Evolutionary conservation across 2,888 invertebrate species (phyloP).

Genomic region (Zygothrica quintamaculata): DNA sequence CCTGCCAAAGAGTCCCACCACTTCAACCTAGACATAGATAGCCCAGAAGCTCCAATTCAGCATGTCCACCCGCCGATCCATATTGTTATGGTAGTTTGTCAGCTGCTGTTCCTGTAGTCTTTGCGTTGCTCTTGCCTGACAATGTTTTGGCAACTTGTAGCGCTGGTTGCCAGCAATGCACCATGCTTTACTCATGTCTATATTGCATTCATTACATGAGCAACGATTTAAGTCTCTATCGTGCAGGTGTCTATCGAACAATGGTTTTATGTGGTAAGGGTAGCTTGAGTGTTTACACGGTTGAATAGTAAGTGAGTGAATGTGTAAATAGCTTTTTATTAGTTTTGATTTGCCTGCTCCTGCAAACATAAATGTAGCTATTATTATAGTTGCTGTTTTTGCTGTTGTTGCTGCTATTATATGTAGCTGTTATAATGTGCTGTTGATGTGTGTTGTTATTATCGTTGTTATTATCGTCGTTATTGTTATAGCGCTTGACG

Average conservation of each 20-base stretch:
- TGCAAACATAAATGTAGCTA: constrained; percentile 7
- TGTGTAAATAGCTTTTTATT: constrained; percentile 82
- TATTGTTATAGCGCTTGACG: constrained; percentile 53
- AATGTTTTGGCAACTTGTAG: constrained; percentile 65
- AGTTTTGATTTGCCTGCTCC: constrained; percentile 63
- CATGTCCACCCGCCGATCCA: constrained; percentile 62
- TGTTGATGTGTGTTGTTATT: not conserved
- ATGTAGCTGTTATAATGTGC: no score
- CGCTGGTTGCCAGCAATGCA: constrained; percentile 38
- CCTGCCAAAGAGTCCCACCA: constrained; percentile 8
- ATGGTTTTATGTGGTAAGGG: no score
- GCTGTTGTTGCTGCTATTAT: constrained; percentile 32
- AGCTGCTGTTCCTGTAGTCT: constrained; percentile 24
- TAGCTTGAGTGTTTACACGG: no score
- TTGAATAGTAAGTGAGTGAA: no score
- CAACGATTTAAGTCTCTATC: constrained; percentile 73
- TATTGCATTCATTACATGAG: constrained; percentile 70
- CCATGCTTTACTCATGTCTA: constrained; percentile 49
- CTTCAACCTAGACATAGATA: constrained; percentile 1
- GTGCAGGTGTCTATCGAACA: constrained; percentile 66
- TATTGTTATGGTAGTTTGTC: constrained; percentile 28
- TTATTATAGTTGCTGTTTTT: constrained; percentile 25
- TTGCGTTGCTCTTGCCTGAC: constrained; percentile 47
- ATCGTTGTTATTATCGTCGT: constrained; percentile 32
- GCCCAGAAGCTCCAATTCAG: constrained; percentile 37